Evolutionary conservation across 2,113 vertebrate genomes (phyloP).

Genomic region (Ifrita kowaldi): DNA sequence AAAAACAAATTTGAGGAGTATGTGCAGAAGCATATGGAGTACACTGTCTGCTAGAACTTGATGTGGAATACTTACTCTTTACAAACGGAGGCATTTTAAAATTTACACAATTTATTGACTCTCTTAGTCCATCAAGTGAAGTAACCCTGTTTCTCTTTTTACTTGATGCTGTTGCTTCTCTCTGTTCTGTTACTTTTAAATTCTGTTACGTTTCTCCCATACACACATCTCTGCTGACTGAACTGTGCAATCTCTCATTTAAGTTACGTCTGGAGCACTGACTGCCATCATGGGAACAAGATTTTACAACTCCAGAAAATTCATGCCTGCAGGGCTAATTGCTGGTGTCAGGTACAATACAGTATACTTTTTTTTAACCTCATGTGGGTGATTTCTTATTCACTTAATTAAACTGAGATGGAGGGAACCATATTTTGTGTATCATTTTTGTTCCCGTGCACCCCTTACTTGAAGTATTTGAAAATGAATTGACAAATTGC

Average conservation of each 20-base stretch:
- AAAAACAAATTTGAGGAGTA: neutral
- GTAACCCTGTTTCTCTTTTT: neutral
- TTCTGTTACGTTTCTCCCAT: neutral
- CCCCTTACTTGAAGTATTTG: neutral
- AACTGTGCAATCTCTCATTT: constrained; percentile 12
- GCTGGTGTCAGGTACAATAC: constrained; percentile 86
- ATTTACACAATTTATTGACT: neutral
- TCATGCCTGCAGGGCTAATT: constrained; percentile 94
- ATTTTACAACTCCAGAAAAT: constrained; percentile 89
- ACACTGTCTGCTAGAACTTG: neutral
- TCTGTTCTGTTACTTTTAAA: neutral
- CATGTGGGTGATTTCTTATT: neutral
- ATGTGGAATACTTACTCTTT: neutral
- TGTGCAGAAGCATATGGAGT: neutral
- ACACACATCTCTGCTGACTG: neutral
- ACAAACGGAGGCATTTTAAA: neutral
- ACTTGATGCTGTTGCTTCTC: neutral
- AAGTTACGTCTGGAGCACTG: constrained; percentile 87
- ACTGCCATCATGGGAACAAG: constrained; percentile 89
- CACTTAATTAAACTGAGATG: neutral
- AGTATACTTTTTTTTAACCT: neutral
- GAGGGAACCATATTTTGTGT: neutral
- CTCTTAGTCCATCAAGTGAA: neutral
- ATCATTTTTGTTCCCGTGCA: neutral
- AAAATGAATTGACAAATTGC: neutral